These are phyloP conservation scores for Oceanodroma tethys DNA, from an alignment of 2,113 vertebrate species.

Conservation along the genomic window DNA sequence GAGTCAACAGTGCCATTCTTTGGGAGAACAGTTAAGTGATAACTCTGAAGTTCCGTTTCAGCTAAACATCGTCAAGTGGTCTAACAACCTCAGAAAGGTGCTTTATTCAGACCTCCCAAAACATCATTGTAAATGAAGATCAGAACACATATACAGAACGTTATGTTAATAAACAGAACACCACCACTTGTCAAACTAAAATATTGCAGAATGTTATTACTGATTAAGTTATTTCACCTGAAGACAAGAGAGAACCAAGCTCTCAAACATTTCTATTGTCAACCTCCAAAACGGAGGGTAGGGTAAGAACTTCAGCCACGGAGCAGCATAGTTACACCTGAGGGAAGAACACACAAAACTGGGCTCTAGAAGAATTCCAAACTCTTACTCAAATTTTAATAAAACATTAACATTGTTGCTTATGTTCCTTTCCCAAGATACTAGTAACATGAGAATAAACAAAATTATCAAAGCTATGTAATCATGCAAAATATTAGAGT, in stretches of 20 bases:
- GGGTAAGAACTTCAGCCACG: neutral
- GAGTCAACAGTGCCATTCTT: neutral
- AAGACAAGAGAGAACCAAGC: neutral
- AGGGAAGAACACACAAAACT: neutral
- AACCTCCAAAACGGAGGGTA: neutral
- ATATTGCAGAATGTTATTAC: accelerated
- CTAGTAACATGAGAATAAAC: neutral
- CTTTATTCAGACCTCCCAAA: neutral
- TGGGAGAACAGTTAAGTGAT: neutral
- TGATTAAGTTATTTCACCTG: neutral
- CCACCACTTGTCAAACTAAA: neutral
- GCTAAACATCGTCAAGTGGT: neutral
- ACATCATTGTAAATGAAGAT: neutral
- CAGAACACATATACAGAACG: neutral
- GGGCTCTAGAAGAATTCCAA: neutral
- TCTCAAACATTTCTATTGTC: neutral
- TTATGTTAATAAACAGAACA: neutral
- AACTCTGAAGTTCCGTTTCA: neutral
- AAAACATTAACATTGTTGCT: neutral
- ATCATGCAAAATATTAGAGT: slow-evolving; percentile 59
- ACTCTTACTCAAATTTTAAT: neutral
- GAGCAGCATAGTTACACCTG: neutral
- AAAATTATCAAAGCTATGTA: neutral
- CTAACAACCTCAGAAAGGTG: neutral
- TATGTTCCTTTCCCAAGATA: neutral